phyloP scores from a whole-genome alignment of 1,140 invertebrate species.

The Macrobrachium rosenbergii region DNA sequence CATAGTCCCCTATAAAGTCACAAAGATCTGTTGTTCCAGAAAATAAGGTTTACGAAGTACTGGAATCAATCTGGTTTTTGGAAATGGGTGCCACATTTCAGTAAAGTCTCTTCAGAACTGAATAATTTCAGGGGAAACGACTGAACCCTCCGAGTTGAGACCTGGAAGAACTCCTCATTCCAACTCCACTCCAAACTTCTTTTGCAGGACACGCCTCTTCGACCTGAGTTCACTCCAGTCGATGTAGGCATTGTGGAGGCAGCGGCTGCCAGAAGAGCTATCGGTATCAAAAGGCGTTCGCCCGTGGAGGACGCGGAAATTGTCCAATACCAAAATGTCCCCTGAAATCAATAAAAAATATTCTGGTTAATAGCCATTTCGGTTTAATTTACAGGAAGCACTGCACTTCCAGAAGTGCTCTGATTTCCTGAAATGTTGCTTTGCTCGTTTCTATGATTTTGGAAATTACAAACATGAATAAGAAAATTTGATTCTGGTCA shows the following conservation, averaged over 20 bases:
- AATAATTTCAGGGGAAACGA: too few relatives aligned
- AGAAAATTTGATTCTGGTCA: too few relatives aligned
- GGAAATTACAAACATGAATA: too few relatives aligned
- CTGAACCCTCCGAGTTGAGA: not conserved
- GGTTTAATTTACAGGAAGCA: too few relatives aligned
- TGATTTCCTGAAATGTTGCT: too few relatives aligned
- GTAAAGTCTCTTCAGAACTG: too few relatives aligned
- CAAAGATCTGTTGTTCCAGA: not conserved
- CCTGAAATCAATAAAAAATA: slow-evolving; percentile 67
- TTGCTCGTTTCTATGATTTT: too few relatives aligned
- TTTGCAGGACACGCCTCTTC: slow-evolving; percentile 71
- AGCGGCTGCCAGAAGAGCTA: slow-evolving; percentile 72
- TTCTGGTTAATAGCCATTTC: not conserved
- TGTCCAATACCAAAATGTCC: slow-evolving; percentile 79
- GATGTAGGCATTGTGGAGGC: slow-evolving; percentile 78
- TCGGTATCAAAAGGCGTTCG: slow-evolving; percentile 71
- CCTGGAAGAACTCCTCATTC: not conserved
- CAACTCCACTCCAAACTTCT: slow-evolving; percentile 1
- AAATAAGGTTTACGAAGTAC: not conserved
- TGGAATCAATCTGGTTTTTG: not conserved
- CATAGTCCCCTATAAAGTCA: not conserved
- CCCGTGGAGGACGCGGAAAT: slow-evolving; percentile 78
- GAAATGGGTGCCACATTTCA: not conserved
- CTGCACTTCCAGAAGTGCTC: too few relatives aligned
- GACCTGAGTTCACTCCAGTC: slow-evolving; percentile 82